Evolutionary conservation across 2,113 vertebrate species (phyloP).

Genomic region (Heteronetta atricapilla): DNA sequence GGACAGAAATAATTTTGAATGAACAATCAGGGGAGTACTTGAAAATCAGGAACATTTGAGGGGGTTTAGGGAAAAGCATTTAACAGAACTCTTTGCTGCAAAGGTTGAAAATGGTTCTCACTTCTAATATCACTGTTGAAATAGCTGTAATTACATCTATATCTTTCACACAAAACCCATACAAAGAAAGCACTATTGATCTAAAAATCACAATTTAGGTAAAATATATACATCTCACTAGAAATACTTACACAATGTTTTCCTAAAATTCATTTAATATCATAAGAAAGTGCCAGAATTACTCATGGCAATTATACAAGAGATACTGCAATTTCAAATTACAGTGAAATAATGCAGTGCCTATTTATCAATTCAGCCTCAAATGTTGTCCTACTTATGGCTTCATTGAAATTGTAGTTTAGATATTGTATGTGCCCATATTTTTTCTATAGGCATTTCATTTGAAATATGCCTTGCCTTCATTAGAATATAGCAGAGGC

Average conservation of each 20-base stretch:
- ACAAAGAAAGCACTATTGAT: not conserved
- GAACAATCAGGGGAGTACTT: constrained; percentile 56
- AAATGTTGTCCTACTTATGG: not conserved
- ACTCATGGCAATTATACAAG: not conserved
- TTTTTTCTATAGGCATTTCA: not conserved
- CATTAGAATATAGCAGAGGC: constrained; percentile 17
- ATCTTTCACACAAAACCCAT: not conserved
- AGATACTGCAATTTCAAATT: not conserved
- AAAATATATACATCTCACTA: not conserved
- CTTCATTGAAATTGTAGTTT: not conserved
- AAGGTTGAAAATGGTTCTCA: constrained; percentile 38
- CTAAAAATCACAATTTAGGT: not conserved
- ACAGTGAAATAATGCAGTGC: not conserved
- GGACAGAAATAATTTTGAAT: constrained; percentile 59
- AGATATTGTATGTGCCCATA: not conserved
- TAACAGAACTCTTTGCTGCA: constrained; percentile 37
- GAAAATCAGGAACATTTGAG: constrained; percentile 62
- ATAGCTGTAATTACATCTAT: constrained; percentile 25
- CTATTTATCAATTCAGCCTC: not conserved
- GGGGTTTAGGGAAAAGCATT: constrained; percentile 21
- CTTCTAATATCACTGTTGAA: not conserved
- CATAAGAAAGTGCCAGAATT: not conserved
- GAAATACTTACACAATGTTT: not conserved
- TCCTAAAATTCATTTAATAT: not conserved
- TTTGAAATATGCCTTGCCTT: not conserved